Conservation (phyloP, 2,888 invertebrate species). For the Melinopterus prodromus region DNA sequence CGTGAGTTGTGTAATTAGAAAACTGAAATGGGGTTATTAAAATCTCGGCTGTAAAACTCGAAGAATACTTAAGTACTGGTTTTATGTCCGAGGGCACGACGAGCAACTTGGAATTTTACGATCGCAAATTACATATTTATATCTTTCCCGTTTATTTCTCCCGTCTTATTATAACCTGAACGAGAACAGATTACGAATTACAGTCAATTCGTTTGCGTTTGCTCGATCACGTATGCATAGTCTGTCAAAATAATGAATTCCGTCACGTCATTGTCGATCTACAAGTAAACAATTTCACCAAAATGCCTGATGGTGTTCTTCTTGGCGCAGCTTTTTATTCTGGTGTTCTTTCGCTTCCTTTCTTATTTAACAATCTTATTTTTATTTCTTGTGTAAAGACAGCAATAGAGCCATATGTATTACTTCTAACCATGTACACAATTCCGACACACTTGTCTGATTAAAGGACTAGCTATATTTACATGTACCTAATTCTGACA, state of each 20-base stretch:
- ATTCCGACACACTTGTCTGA: too few relatives aligned
- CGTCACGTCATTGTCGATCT: not conserved
- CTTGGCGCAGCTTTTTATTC: too few relatives aligned
- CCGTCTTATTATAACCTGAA: not conserved
- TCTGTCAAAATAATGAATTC: not conserved
- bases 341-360: too few relatives aligned
- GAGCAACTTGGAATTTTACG: not conserved
- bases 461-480: too few relatives aligned
- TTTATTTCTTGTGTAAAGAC: too few relatives aligned
- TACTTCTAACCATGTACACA: too few relatives aligned
- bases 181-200: not conserved
- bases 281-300: not conserved
- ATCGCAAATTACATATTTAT: not conserved
- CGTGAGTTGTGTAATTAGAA: not conserved
- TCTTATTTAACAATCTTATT: too few relatives aligned
- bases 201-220: not conserved
- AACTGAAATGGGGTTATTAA: not conserved
- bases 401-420: too few relatives aligned
- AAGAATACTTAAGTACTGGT: not conserved
- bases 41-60: not conserved
- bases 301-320: not conserved
- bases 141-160: not conserved
- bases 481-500: too few relatives aligned
- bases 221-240: not conserved
- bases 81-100: not conserved